Conservation (phyloP, 2,888 invertebrate genomes). For the Lysandra coridon region DNA sequence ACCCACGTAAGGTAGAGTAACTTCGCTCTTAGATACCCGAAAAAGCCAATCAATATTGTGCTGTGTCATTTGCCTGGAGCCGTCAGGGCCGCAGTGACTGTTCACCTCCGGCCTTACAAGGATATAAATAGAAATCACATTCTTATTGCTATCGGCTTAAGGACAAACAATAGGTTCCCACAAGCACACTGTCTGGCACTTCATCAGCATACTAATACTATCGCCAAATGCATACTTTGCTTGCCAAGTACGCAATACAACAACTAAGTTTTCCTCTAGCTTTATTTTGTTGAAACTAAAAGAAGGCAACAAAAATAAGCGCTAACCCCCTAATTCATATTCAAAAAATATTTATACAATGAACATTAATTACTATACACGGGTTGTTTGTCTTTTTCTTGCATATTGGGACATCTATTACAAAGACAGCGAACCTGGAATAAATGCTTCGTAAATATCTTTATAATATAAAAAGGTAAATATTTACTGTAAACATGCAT, state of each 20-base stretch:
- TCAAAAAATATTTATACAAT: too few species aligned
- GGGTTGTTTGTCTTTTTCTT: too few species aligned
- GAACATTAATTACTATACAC: too few species aligned
- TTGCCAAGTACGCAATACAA: slow-evolving; percentile 2
- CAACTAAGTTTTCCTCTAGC: background rate
- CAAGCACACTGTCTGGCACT: slow-evolving; percentile 21
- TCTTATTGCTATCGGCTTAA: slow-evolving; percentile 8
- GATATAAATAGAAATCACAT: slow-evolving; percentile 31
- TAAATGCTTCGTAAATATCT: too few species aligned
- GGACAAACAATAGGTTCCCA: slow-evolving; percentile 24
- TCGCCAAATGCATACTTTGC: slow-evolving; percentile 12
- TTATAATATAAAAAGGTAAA: too few species aligned
- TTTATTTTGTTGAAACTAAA: background rate
- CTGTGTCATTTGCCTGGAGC: background rate
- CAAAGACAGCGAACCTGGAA: too few species aligned
- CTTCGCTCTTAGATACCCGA: background rate
- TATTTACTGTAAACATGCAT: too few species aligned
- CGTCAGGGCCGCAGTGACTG: background rate
- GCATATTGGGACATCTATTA: too few species aligned
- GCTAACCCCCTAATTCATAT: too few species aligned
- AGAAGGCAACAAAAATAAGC: background rate
- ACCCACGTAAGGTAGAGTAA: background rate
- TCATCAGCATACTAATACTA: slow-evolving; percentile 26
- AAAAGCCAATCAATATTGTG: background rate
- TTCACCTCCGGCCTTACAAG: background rate